phyloP scores from a whole-genome alignment of 2,888 invertebrate genomes.

The Subacronicta megacephala region DNA sequence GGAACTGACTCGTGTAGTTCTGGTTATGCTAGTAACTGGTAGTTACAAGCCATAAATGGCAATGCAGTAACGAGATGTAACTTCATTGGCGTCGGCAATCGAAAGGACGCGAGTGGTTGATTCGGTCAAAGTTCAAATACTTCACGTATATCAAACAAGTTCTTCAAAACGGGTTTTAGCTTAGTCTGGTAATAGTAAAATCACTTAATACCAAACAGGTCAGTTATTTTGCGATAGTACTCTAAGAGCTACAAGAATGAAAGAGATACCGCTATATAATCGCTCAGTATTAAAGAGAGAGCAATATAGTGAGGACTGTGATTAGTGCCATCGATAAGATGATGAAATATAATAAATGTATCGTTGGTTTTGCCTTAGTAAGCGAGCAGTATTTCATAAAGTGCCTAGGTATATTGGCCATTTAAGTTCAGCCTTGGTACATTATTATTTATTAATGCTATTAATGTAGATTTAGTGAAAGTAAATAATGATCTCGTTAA shows the following conservation, averaged over 20 bases:
- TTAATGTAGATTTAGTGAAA: slow-evolving; percentile 52
- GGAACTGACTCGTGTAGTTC: slow-evolving; percentile 7
- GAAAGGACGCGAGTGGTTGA: slow-evolving; percentile 22
- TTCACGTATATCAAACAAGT: slow-evolving; percentile 28
- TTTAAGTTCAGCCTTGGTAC: slow-evolving; percentile 8
- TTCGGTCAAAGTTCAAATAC: slow-evolving; percentile 49
- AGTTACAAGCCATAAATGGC: slow-evolving; percentile 10
- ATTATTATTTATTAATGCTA: slow-evolving; percentile 14
- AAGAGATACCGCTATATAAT: slow-evolving; percentile 2
- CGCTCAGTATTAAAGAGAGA: neutral
- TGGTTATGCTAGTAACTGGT: neutral
- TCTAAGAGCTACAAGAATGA: neutral
- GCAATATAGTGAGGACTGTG: neutral
- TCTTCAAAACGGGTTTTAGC: slow-evolving; percentile 37
- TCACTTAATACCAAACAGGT: slow-evolving; percentile 26
- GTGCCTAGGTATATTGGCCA: slow-evolving; percentile 1
- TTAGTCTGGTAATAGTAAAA: slow-evolving; percentile 17
- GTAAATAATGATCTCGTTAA: slow-evolving; percentile 38
- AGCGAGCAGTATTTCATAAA: slow-evolving; percentile 10
- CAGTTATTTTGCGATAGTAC: slow-evolving; percentile 20
- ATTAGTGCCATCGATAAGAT: slow-evolving; percentile 21
- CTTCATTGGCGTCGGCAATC: slow-evolving; percentile 23
- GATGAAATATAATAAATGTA: no score
- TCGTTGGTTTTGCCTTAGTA: neutral
- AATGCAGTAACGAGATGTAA: slow-evolving; percentile 13